Conservation (phyloP, 2,888 invertebrate species). For the Halocaridina rubra region DNA sequence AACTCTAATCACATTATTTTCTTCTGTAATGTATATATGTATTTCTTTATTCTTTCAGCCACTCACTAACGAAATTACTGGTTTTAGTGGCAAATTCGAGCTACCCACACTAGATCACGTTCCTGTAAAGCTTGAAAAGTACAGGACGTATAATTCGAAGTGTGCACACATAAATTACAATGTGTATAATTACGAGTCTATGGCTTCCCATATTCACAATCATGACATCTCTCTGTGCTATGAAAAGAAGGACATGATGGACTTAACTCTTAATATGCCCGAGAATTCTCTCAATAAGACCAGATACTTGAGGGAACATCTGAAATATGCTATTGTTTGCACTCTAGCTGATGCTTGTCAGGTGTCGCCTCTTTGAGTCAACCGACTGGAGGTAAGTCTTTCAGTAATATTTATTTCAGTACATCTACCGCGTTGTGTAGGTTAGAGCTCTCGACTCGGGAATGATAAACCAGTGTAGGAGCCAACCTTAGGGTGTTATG, state of each 20-base stretch:
- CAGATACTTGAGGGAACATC: background rate
- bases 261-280: conserved; percentile 38
- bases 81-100: no score
- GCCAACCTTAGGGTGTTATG: no score
- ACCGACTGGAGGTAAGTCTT: conserved; percentile 39
- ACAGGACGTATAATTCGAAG: background rate
- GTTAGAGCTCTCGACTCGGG: no score
- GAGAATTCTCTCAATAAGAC: background rate
- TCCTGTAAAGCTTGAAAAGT: conserved; percentile 28
- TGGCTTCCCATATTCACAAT: conserved; percentile 15
- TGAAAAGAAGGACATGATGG: conserved; percentile 6
- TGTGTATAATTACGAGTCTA: conserved; percentile 34
- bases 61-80: background rate
- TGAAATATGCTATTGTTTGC: conserved; percentile 9
- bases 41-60: background rate
- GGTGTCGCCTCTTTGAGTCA: conserved; percentile 37
- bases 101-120: conserved; percentile 16
- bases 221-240: conserved; percentile 49
- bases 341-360: background rate
- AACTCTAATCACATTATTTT: no score
- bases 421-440: no score
- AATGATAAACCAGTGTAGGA: no score
- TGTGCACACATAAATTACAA: conserved; percentile 24
- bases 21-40: background rate
- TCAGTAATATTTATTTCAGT: no score